These are phyloP conservation scores for Eristalis arbustorum DNA, from an alignment of 2,888 invertebrate species.

Conservation along the genomic window DNA sequence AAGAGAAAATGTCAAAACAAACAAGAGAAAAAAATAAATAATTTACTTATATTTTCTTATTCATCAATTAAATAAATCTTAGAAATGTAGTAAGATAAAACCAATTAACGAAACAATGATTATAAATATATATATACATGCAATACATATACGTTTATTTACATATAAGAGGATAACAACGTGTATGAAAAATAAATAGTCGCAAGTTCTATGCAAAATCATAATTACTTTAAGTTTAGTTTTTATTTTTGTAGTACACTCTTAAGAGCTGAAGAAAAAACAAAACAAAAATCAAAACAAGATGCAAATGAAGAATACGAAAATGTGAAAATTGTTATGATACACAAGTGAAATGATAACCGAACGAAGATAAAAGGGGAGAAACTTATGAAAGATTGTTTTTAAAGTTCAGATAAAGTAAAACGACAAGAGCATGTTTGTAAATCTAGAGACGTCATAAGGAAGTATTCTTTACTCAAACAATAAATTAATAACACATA, in stretches of 20 bases:
- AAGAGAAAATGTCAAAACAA: slow-evolving; percentile 4
- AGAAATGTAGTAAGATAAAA: slow-evolving; percentile 39
- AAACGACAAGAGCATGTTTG: slow-evolving; percentile 18
- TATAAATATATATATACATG: slow-evolving; percentile 17
- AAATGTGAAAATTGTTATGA: not conserved
- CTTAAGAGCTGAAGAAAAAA: slow-evolving; percentile 29
- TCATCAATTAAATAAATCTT: slow-evolving; percentile 37
- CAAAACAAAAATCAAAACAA: too few species aligned
- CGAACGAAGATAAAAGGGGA: not conserved
- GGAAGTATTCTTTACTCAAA: slow-evolving; percentile 64
- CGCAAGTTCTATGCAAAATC: slow-evolving; percentile 31
- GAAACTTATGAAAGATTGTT: slow-evolving; percentile 13
- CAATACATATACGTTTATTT: slow-evolving; percentile 14
- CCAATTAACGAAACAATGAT: slow-evolving; percentile 28
- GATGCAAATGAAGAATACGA: slow-evolving; percentile 6
- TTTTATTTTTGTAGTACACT: slow-evolving; percentile 59
- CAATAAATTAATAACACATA: slow-evolving; percentile 65
- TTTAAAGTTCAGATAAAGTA: slow-evolving; percentile 30
- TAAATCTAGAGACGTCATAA: slow-evolving; percentile 37
- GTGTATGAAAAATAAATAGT: slow-evolving; percentile 21
- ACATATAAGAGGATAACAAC: slow-evolving; percentile 1
- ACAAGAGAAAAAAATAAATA: slow-evolving; percentile 16
- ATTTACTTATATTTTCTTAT: slow-evolving; percentile 67
- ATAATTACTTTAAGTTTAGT: slow-evolving; percentile 36
- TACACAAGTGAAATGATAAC: not conserved